Conservation (phyloP, 2,797 vertebrate species). For the Triplophysa yarkandensis region DNA sequence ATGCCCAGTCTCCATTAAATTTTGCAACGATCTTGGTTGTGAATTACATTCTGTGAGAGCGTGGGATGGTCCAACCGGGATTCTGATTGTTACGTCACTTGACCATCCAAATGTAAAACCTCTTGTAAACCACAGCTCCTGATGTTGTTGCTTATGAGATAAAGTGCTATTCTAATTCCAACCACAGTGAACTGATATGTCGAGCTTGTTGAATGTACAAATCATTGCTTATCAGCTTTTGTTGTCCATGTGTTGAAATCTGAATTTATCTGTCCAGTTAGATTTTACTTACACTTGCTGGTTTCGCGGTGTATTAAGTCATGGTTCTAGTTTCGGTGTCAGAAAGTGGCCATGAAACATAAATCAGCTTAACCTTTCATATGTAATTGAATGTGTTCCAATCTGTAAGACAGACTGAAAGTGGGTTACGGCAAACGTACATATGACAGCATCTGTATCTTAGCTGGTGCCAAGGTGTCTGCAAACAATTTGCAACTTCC, state of each 20-base stretch:
- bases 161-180: slow-evolving; percentile 26
- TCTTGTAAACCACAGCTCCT: slow-evolving; percentile 18
- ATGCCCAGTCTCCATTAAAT: background rate
- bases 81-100: background rate
- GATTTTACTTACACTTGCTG: background rate
- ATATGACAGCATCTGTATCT: slow-evolving; percentile 5
- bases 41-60: no score
- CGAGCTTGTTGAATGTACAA: slow-evolving; percentile 50
- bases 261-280: background rate
- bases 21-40: no score
- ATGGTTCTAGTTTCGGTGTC: background rate
- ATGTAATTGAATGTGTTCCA: no score
- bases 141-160: slow-evolving; percentile 10
- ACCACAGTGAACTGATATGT: slow-evolving; percentile 33
- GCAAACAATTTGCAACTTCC: background rate
- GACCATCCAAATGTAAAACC: background rate
- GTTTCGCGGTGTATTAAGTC: slow-evolving; percentile 16
- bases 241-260: slow-evolving; percentile 2
- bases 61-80: background rate
- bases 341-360: background rate
- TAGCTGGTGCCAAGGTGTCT: background rate
- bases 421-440: slow-evolving; percentile 10
- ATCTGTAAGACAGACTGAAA: background rate
- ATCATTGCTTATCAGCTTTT: slow-evolving; percentile 19
- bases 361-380: background rate